Evolutionary conservation across 2,113 vertebrate genomes (phyloP).

Genomic region (Noctilio leporinus): DNA sequence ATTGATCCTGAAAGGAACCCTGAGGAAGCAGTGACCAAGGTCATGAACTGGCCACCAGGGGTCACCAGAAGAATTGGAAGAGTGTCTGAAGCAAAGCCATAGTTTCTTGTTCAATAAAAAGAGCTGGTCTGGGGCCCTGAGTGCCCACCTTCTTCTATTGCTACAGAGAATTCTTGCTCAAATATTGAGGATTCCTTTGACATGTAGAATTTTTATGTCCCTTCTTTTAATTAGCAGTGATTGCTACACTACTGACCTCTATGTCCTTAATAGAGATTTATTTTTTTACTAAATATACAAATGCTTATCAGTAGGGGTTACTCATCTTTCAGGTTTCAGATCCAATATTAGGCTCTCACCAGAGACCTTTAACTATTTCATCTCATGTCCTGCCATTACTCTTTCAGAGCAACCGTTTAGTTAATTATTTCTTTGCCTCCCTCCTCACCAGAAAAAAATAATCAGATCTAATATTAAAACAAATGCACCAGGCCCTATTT

Average conservation of each 20-base stretch:
- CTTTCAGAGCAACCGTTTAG: not conserved
- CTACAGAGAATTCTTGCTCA: not conserved
- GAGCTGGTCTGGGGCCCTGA: not conserved
- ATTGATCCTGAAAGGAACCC: not conserved
- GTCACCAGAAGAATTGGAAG: constrained; percentile 72
- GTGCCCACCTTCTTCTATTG: not conserved
- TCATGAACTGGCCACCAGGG: constrained; percentile 68
- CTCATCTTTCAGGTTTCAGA: not conserved
- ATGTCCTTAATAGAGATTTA: not conserved
- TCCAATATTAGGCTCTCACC: not conserved
- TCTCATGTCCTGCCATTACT: not conserved
- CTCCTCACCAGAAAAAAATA: not conserved
- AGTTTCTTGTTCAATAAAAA: not conserved
- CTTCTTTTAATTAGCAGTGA: not conserved
- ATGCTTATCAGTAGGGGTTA: not conserved
- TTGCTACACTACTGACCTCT: not conserved
- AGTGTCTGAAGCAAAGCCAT: not conserved
- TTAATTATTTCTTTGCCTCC: not conserved
- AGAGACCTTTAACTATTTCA: not conserved
- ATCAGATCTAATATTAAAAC: not conserved
- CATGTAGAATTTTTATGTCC: not conserved
- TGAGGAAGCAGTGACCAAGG: not conserved
- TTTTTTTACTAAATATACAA: constrained; percentile 6
- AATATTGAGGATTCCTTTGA: not conserved
- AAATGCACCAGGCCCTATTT: not conserved